Evolutionary conservation across 30 jellyfish, hydroid and myxozoan species (phyloP).

Genomic region (Sanderia malayensis): DNA sequence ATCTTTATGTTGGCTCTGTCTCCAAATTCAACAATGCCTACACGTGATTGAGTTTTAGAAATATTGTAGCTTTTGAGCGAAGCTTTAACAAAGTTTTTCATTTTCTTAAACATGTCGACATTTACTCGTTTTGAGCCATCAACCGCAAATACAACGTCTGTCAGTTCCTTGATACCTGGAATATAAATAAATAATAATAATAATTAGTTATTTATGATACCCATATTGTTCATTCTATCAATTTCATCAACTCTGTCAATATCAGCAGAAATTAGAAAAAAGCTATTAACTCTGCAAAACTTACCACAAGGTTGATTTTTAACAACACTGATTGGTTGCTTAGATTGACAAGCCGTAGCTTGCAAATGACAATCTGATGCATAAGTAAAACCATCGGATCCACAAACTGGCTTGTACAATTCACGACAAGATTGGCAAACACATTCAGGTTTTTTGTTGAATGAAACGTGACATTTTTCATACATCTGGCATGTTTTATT

Average conservation of each 20-base stretch:
- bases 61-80: constrained; percentile 51
- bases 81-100: constrained; percentile 51
- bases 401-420: constrained; percentile 63
- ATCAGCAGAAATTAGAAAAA: too few species aligned
- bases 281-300: too few species aligned
- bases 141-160: constrained; percentile 57
- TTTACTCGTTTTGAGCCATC: constrained; percentile 69
- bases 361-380: constrained; percentile 63
- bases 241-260: too few species aligned
- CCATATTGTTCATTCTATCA: too few species aligned
- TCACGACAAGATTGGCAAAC: constrained; percentile 63
- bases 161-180: constrained; percentile 51
- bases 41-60: constrained; percentile 30
- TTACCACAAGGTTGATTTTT: constrained; percentile 72
- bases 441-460: constrained; percentile 42
- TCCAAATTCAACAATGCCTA: constrained; percentile 62
- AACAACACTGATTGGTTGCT: constrained; percentile 20
- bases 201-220: too few species aligned
- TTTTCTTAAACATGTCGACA: constrained; percentile 28
- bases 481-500: constrained; percentile 31
- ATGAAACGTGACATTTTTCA: constrained; percentile 28
- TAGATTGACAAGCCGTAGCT: constrained; percentile 43
- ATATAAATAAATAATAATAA: not conserved
- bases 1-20: constrained; percentile 27
- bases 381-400: constrained; percentile 74